phyloP scores from a whole-genome alignment of 2,888 invertebrate species.

The Julus scandinavius region DNA sequence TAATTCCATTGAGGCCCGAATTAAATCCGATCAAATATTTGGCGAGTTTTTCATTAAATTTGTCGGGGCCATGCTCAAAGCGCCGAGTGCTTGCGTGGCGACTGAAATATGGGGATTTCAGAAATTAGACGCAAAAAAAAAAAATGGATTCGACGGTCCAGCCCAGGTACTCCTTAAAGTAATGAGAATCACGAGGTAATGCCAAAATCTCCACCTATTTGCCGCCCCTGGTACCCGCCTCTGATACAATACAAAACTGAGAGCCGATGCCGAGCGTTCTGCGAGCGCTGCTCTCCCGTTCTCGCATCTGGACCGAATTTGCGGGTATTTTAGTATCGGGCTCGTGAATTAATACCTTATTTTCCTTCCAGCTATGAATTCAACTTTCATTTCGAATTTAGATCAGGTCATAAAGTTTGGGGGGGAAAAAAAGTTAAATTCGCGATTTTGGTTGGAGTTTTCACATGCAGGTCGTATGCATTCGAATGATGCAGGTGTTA shows the following conservation, averaged over 20 bases:
- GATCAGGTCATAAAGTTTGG: not conserved
- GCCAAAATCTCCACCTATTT: slow-evolving; percentile 51
- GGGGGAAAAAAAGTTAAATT: not conserved
- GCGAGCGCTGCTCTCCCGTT: not conserved
- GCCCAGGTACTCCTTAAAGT: slow-evolving; percentile 49
- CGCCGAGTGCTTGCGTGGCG: slow-evolving; percentile 45
- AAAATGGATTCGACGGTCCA: slow-evolving; percentile 40
- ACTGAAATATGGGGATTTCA: slow-evolving; percentile 43
- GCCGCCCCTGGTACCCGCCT: slow-evolving; percentile 44
- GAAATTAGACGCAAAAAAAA: slow-evolving; percentile 4
- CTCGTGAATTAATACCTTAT: not conserved
- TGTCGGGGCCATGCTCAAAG: slow-evolving; percentile 45
- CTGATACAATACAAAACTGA: slow-evolving; percentile 17
- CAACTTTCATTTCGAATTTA: not conserved
- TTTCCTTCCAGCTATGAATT: not conserved
- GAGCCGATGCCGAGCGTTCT: not conserved
- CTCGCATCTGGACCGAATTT: not conserved
- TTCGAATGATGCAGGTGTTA: not conserved
- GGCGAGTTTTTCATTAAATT: slow-evolving; percentile 40
- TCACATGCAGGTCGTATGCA: too few species aligned
- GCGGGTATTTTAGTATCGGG: not conserved
- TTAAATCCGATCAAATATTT: slow-evolving; percentile 46
- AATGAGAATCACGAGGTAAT: slow-evolving; percentile 51
- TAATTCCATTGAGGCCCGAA: slow-evolving; percentile 45
- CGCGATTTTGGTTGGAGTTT: too few species aligned